phyloP scores from a whole-genome alignment of 2,113 vertebrate genomes.

The Chascanopsetta lugubris region DNA sequence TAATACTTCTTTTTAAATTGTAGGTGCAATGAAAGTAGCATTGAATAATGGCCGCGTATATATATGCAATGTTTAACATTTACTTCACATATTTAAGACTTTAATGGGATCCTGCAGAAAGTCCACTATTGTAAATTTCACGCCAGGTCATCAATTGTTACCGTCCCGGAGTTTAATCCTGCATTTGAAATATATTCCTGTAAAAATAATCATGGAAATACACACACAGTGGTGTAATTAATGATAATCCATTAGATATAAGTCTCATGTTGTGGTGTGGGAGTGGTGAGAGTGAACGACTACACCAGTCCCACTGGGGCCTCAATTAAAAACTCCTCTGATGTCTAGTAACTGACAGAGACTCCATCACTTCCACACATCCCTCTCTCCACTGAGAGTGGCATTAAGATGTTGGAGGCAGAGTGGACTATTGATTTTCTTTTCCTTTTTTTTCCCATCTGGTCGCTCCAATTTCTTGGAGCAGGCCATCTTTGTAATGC shows the following conservation, averaged over 20 bases:
- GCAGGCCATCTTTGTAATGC: slow-evolving; percentile 38
- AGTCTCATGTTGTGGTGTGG: not conserved
- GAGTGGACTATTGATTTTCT: slow-evolving; percentile 79
- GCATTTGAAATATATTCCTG: not conserved
- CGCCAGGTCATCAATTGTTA: not conserved
- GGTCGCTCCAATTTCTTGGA: slow-evolving; percentile 52
- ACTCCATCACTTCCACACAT: slow-evolving; percentile 75
- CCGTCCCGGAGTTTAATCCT: not conserved
- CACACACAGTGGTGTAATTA: not conserved
- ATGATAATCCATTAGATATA: not conserved
- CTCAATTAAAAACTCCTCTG: slow-evolving; percentile 78
- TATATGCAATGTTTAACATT: no score
- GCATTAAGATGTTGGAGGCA: slow-evolving; percentile 80
- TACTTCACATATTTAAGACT: no score
- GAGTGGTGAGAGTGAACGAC: slow-evolving; percentile 11
- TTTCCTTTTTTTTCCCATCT: slow-evolving; percentile 24
- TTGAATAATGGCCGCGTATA: no score
- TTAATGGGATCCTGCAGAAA: no score
- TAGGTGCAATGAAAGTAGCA: no score
- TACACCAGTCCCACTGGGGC: slow-evolving; percentile 50
- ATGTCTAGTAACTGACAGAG: slow-evolving; percentile 75
- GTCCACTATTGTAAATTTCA: not conserved
- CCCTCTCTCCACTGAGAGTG: slow-evolving; percentile 63
- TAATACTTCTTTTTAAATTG: no score
- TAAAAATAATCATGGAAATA: slow-evolving; percentile 1